Evolutionary conservation across 2,113 vertebrate genomes (phyloP).

Genomic region (Rhagologus leucostigma): DNA sequence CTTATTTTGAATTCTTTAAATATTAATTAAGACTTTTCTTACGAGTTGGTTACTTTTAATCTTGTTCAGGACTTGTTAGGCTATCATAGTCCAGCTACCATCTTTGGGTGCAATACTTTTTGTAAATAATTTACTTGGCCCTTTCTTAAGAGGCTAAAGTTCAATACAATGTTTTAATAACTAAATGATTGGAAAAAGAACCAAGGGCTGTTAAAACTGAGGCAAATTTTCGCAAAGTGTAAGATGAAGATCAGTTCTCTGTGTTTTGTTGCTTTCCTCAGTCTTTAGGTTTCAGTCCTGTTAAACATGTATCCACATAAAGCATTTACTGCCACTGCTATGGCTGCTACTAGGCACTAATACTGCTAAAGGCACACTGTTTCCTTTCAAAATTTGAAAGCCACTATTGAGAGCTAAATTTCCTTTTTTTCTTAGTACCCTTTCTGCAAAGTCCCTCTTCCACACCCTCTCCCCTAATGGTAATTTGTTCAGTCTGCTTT

Average conservation of each 20-base stretch:
- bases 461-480: background rate
- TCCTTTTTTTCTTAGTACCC: background rate
- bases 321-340: background rate
- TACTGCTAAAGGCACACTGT: no score
- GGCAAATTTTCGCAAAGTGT: background rate
- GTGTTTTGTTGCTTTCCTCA: background rate
- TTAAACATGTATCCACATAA: background rate
- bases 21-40: background rate
- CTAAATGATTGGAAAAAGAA: background rate
- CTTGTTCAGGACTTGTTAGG: background rate
- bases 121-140: background rate
- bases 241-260: background rate
- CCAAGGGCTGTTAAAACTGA: background rate
- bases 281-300: background rate
- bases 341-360: no score
- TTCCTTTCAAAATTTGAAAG: background rate
- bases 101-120: background rate
- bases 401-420: background rate
- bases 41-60: background rate
- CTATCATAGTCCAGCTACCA: background rate
- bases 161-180: background rate
- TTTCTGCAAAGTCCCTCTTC: background rate
- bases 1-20: background rate
- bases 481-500: background rate
- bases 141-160: background rate